A percentile compares a stretch with the other conserved stretches of the same genome.
Evolutionary conservation across 1,140 invertebrate species (phyloP).

Genomic region (Drosophila chauvacae): DNA sequence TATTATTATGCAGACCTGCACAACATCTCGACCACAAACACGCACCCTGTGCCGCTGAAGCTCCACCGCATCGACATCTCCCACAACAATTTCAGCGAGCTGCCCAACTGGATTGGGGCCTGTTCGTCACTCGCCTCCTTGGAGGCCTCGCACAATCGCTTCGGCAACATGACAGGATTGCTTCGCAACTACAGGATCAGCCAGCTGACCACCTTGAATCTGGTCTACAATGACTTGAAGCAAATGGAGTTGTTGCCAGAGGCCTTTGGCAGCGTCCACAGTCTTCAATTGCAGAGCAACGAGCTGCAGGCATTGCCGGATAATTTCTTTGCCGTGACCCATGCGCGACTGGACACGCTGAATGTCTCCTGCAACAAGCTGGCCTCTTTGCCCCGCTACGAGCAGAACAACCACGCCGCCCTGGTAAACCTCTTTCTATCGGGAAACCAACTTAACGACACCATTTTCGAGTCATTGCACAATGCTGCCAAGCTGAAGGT

Average conservation of each 20-base stretch:
- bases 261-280: slow-evolving; percentile 88
- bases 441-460: slow-evolving; percentile 91
- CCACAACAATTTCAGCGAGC: slow-evolving; percentile 89
- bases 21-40: slow-evolving; percentile 60
- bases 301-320: slow-evolving; percentile 89
- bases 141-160: slow-evolving; percentile 90
- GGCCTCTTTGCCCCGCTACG: slow-evolving; percentile 87
- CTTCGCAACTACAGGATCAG: slow-evolving; percentile 90
- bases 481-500: slow-evolving; percentile 88
- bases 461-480: slow-evolving; percentile 88
- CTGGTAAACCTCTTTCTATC: slow-evolving; percentile 91
- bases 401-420: slow-evolving; percentile 86
- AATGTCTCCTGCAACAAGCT: slow-evolving; percentile 92
- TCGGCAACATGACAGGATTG: slow-evolving; percentile 89
- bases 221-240: slow-evolving; percentile 91
- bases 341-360: slow-evolving; percentile 89
- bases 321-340: slow-evolving; percentile 89
- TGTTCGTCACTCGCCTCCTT: slow-evolving; percentile 90
- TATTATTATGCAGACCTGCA: slow-evolving; percentile 76
- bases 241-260: slow-evolving; percentile 89
- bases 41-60: slow-evolving; percentile 85
- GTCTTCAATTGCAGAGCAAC: slow-evolving; percentile 91
- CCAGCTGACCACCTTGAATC: slow-evolving; percentile 89
- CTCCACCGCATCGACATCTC: slow-evolving; percentile 91
- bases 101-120: slow-evolving; percentile 92